These are phyloP conservation scores for Machaerirhynchus nigripectus DNA, from an alignment of 2,113 vertebrate genomes.

Conservation along the genomic window DNA sequence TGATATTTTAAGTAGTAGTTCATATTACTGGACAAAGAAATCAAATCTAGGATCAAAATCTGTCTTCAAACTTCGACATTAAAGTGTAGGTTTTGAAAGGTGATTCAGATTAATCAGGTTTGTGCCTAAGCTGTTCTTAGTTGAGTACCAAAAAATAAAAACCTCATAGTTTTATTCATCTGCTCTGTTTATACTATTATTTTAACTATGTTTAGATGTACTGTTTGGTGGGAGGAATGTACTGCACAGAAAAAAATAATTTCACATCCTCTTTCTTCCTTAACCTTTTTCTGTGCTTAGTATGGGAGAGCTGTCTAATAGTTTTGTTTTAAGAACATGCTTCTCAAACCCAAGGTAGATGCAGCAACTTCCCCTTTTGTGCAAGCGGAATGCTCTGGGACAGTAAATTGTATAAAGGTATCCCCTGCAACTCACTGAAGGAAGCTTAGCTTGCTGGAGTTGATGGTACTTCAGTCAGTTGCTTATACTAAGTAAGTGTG, in stretches of 20 bases:
- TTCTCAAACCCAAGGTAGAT: background rate
- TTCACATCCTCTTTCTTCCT: background rate
- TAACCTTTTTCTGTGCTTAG: background rate
- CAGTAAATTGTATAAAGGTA: background rate
- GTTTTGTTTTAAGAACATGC: background rate
- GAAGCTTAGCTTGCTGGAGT: background rate
- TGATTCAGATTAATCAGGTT: background rate
- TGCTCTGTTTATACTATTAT: background rate
- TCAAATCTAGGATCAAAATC: background rate
- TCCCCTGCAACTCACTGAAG: background rate
- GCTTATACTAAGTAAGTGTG: background rate
- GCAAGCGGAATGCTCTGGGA: background rate
- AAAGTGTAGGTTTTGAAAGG: background rate
- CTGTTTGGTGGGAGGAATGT: background rate
- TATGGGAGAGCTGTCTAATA: background rate
- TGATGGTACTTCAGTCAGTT: background rate
- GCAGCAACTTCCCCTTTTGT: background rate
- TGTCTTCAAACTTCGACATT: background rate
- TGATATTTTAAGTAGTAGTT: background rate
- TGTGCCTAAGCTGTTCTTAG: background rate
- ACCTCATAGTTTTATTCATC: background rate
- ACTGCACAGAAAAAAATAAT: background rate
- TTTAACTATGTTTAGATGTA: background rate
- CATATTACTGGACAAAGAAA: background rate
- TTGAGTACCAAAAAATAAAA: background rate